Conservation (phyloP, 2,113 vertebrate species). For the Odobenus rosmarus region DNA sequence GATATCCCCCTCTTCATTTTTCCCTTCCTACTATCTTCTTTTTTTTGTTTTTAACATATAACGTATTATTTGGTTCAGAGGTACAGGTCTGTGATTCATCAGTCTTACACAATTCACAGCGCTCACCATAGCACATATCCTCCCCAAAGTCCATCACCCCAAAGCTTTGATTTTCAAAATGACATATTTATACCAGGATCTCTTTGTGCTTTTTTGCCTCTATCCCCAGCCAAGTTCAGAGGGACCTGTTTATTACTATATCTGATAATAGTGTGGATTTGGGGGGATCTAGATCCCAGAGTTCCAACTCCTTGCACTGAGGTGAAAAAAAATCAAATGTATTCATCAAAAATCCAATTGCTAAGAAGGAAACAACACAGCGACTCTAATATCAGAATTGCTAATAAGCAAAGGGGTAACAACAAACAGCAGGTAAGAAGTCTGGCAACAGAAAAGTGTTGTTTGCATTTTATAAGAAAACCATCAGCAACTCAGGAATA, state of each 20-base stretch:
- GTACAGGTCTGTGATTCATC: too few species aligned
- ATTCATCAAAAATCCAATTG: slow-evolving; percentile 38
- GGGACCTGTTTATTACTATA: slow-evolving; percentile 6
- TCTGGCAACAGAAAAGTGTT: neutral
- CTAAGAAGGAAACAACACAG: neutral
- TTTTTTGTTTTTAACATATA: too few species aligned
- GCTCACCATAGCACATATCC: too few species aligned
- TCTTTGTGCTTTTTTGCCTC: neutral
- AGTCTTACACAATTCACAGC: too few species aligned
- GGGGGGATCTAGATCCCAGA: neutral
- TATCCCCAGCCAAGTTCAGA: slow-evolving; percentile 19
- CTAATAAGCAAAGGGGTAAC: neutral
- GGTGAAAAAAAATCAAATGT: neutral
- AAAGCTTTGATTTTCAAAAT: slow-evolving; percentile 29
- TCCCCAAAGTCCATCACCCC: too few species aligned
- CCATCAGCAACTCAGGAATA: neutral
- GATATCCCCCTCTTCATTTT: too few species aligned
- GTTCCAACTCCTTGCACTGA: neutral
- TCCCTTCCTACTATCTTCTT: too few species aligned
- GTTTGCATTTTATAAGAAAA: slow-evolving; percentile 52
- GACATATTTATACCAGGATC: neutral
- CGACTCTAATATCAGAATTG: neutral
- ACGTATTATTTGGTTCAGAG: too few species aligned
- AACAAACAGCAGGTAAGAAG: neutral
- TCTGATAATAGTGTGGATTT: neutral